Evolutionary conservation across 2,888 invertebrate species (phyloP).

Genomic region (Vannuccia rotundouncinata): DNA sequence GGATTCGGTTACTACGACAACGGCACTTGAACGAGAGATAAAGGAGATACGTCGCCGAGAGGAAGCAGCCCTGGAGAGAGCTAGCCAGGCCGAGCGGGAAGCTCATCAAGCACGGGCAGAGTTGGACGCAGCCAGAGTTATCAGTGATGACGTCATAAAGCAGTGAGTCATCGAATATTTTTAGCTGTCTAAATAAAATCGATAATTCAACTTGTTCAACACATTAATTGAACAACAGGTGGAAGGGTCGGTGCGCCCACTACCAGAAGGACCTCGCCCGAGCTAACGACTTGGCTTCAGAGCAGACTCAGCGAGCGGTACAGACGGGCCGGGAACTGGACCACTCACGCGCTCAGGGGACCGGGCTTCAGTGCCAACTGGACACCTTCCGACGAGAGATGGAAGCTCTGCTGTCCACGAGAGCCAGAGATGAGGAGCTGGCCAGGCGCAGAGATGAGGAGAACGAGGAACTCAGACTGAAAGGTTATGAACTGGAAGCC

Average conservation of each 20-base stretch:
- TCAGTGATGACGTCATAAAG: not conserved
- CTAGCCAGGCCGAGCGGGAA: not conserved
- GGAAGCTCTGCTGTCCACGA: not conserved
- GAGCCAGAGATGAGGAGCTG: not conserved
- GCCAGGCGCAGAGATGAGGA: not conserved
- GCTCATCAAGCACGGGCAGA: not conserved
- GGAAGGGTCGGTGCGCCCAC: not conserved
- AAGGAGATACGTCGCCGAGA: not conserved
- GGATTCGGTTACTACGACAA: not conserved
- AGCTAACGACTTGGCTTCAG: not conserved
- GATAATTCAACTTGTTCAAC: not conserved
- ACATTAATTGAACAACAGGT: not conserved
- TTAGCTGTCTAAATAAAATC: not conserved
- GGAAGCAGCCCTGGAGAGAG: not conserved
- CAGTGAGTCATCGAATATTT: not conserved
- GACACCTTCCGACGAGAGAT: constrained; percentile 4
- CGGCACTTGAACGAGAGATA: not conserved
- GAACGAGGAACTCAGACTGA: not conserved
- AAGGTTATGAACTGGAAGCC: not conserved
- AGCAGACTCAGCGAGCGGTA: not conserved
- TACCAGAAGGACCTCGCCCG: not conserved
- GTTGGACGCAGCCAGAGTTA: not conserved
- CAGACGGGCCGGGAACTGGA: not conserved
- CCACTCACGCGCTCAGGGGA: not conserved
- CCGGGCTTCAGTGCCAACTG: not conserved